A percentile compares a stretch with the other conserved stretches of the same genome.
These are phyloP conservation scores for Oplegnathus fasciatus DNA, from an alignment of 2,113 vertebrate species.

Conservation along the genomic window DNA sequence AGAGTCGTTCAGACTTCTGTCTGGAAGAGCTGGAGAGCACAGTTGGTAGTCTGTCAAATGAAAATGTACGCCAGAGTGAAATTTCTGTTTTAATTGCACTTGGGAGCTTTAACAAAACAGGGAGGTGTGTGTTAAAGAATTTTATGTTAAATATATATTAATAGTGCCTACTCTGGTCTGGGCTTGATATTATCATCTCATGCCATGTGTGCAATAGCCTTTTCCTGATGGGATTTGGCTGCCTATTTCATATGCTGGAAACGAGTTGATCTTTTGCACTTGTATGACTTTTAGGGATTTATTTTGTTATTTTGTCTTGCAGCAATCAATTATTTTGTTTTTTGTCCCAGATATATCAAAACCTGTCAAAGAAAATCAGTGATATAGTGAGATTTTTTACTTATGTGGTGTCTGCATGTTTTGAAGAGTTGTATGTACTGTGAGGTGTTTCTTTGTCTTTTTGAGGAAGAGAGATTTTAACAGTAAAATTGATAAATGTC, in stretches of 20 bases:
- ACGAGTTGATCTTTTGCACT: conserved; percentile 43
- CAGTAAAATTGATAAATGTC: background rate
- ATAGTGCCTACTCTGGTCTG: conserved; percentile 66
- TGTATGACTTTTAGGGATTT: conserved; percentile 7
- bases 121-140: conserved; percentile 25
- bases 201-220: conserved; percentile 69
- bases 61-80: conserved; percentile 30
- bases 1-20: background rate
- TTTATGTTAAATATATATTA: conserved; percentile 21
- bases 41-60: background rate
- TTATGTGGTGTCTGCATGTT: background rate
- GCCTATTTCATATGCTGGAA: conserved; percentile 69
- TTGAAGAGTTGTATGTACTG: background rate
- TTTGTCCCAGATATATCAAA: background rate
- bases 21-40: background rate
- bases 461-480: background rate
- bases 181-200: conserved; percentile 63
- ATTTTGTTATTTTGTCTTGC: background rate
- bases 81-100: conserved; percentile 12
- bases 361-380: conserved; percentile 2
- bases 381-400: background rate
- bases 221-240: conserved; percentile 14
- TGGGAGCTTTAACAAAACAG: conserved; percentile 6
- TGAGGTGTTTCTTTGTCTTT: background rate
- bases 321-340: background rate